A percentile compares a stretch with the other conserved stretches of the same genome.
Conservation (phyloP, 2,888 invertebrate genomes). For the Caenorhabditis sulstoni region DNA sequence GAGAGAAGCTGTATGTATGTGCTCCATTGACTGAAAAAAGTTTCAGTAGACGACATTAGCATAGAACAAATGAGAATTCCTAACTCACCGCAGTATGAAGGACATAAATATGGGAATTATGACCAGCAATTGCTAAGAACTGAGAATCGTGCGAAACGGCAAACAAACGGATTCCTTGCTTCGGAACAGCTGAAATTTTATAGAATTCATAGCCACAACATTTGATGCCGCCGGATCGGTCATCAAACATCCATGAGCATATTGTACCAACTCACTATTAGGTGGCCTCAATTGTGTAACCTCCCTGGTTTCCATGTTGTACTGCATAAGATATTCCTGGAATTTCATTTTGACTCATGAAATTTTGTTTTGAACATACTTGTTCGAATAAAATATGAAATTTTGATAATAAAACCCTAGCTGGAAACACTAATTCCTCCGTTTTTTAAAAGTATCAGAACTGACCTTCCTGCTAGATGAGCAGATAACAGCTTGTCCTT, state of each 20-base stretch:
- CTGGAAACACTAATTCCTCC: too few species aligned
- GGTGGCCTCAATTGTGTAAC: slow-evolving; percentile 53
- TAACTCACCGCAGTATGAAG: slow-evolving; percentile 56
- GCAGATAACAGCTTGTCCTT: slow-evolving; percentile 59
- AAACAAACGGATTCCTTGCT: slow-evolving; percentile 56
- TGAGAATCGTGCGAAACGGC: slow-evolving; percentile 62
- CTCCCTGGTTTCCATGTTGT: slow-evolving; percentile 60
- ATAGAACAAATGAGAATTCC: too few species aligned
- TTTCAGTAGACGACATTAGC: slow-evolving; percentile 12
- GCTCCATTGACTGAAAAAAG: slow-evolving; percentile 64
- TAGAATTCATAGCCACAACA: too few species aligned
- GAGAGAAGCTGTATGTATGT: slow-evolving; percentile 58
- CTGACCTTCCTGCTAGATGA: slow-evolving; percentile 28
- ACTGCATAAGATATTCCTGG: slow-evolving; percentile 65
- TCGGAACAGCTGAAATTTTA: slow-evolving; percentile 55
- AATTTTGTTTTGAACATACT: too few species aligned
- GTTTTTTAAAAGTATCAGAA: too few species aligned
- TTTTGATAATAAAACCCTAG: too few species aligned
- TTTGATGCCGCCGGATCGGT: too few species aligned
- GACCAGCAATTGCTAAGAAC: slow-evolving; percentile 57
- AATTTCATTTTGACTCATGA: too few species aligned
- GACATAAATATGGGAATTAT: slow-evolving; percentile 60
- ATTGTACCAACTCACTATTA: slow-evolving; percentile 49
- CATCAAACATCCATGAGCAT: too few species aligned
- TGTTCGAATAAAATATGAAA: too few species aligned